phyloP scores from a whole-genome alignment of 2,888 invertebrate genomes.

The Magallana nippona region DNA sequence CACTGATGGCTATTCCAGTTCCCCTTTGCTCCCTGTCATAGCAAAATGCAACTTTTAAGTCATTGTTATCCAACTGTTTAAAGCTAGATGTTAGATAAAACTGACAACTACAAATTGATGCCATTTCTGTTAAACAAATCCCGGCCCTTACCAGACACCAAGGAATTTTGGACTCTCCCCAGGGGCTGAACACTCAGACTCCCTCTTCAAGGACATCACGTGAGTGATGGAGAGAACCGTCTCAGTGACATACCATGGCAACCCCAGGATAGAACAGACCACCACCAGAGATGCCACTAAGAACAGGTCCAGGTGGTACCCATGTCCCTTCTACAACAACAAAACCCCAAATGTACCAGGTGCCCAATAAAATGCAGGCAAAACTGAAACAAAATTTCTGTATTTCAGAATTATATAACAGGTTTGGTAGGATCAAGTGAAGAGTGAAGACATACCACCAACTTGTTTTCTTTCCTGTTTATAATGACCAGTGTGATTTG shows the following conservation, averaged over 20 bases:
- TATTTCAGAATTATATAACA: too few species aligned
- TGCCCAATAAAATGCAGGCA: too few species aligned
- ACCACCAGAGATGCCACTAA: conserved; percentile 92
- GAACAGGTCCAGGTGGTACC: conserved; percentile 96
- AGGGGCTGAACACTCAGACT: conserved; percentile 97
- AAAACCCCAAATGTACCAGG: neutral
- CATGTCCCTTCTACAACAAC: conserved; percentile 90
- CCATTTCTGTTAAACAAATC: too few species aligned
- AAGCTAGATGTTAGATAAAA: too few species aligned
- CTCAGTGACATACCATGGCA: conserved; percentile 92
- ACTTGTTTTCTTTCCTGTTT: conserved; percentile 97
- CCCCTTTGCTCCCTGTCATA: conserved; percentile 85
- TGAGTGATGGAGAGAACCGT: conserved; percentile 98
- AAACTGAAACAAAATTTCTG: too few species aligned
- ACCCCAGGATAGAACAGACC: conserved; percentile 93
- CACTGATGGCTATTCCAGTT: conserved; percentile 94
- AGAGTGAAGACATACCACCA: conserved; percentile 84
- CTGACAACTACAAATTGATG: too few species aligned
- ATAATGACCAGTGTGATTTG: conserved; percentile 99
- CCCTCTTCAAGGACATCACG: conserved; percentile 95
- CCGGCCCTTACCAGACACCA: conserved; percentile 86
- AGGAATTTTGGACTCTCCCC: conserved; percentile 98
- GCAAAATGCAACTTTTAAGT: too few species aligned
- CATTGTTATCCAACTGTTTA: too few species aligned
- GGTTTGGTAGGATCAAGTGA: too few species aligned